Evolutionary conservation across 2,113 vertebrate genomes (phyloP).

Genomic region (Paradoxurus hermaphroditus): DNA sequence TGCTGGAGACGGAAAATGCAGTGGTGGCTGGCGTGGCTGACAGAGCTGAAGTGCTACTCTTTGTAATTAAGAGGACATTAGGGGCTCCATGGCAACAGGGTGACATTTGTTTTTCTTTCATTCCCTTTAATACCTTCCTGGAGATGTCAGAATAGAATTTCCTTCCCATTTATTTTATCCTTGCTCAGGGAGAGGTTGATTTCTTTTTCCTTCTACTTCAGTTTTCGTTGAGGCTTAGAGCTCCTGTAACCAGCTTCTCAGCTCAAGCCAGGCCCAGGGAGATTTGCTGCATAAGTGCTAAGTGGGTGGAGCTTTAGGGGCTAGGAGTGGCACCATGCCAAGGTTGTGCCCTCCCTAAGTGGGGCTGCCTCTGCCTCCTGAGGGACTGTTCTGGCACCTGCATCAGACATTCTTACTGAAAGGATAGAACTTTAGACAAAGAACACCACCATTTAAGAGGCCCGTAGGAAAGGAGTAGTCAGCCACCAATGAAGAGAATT

Average conservation of each 20-base stretch:
- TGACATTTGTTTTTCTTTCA: constrained; percentile 22
- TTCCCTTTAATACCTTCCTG: background rate
- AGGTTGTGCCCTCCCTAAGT: background rate
- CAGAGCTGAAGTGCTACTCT: background rate
- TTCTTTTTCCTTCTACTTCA: background rate
- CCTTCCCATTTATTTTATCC: background rate
- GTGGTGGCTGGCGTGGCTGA: background rate
- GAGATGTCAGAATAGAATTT: constrained; percentile 36
- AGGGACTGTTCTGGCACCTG: background rate
- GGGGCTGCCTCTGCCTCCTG: background rate
- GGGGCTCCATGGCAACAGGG: constrained; percentile 42
- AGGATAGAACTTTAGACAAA: background rate
- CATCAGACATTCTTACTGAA: background rate
- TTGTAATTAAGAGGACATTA: background rate
- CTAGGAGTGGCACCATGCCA: accelerated
- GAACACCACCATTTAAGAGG: background rate
- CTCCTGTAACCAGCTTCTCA: background rate
- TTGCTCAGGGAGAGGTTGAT: background rate
- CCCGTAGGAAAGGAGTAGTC: background rate
- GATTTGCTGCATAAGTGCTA: accelerated
- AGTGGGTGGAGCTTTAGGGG: background rate
- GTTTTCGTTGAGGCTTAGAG: background rate
- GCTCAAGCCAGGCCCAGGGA: background rate
- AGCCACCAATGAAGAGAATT: background rate
- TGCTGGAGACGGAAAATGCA: background rate